Base-by-base conservation (phyloP, 2,797 vertebrate species). In the Leptodactylus fallax region DNA sequence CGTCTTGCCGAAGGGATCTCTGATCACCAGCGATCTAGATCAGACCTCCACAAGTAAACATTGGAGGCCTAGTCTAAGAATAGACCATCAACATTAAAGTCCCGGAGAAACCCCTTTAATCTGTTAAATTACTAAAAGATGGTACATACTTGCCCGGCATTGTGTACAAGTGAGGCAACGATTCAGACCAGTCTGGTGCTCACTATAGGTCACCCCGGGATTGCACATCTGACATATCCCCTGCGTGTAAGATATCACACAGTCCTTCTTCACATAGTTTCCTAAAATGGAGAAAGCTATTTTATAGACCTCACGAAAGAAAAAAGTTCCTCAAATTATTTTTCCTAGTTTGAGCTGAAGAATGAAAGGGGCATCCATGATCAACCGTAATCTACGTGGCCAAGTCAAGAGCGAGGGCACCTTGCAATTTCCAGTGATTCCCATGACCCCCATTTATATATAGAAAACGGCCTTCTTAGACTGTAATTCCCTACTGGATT, bases 261-360 rank as follows among this genome's bases (percentile, higher is more conserved):
- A 72, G 69, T 47, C 69, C 19, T 72, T 72, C 69, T 72, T 72
- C 69, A 72, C 69, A 72, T 45, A 72, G 27, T 45, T 17, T 72
- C 69, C 69, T 72, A 45, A 16, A 72, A 47, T 19, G 16, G 16
- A 72, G 17, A 47, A 7, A 72, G 13, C 55, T n/a, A n/a, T n/a
- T n/a, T n/a, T n/a, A n/a, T n/a, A n/a, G n/a, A n/a, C n/a, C n/a
- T n/a, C n/a, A n/a, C n/a, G n/a, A n/a, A n/a, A n/a, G n/a, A n/a
- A 13, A 56, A 13, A 36, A 36, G 36, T 36, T 36, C 36, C 1
- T 36, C 36, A 36, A 36, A 36, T 36, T 1, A 36, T 36, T 36
- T 36, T 36, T 2, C 1, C 36, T 36, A 36, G 36, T 36, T 4
- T 36, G 4, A 36, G 1, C 36, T 2, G 36, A 1, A 36, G 36